Base-by-base conservation (phyloP, 2,888 invertebrate species). In the Coleophora flavipennella region DNA sequence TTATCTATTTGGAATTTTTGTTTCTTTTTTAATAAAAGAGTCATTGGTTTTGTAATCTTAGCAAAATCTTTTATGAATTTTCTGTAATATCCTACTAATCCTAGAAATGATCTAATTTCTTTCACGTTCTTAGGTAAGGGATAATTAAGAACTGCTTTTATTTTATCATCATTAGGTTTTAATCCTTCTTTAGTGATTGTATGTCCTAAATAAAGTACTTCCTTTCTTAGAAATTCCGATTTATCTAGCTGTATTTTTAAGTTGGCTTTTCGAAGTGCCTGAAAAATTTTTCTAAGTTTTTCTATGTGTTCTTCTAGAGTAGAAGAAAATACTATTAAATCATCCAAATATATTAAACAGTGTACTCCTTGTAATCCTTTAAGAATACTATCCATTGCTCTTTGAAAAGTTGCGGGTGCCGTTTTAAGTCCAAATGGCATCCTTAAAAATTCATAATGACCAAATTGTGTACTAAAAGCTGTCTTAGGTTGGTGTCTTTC, bases 211-310 rank as follows among this genome's bases (percentile, higher is more conserved):
- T 46, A 52, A 10, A 38, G 41, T 0, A 49, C 52, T 45, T 59
- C 53, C 8, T 43, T 26, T 14, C 48, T 48, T 3, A 53, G 25
- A 38, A 57, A 55, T 37, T 57, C 53, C 0, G 50, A 57, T 13
- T 58, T 58, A 25, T 57, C 50, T 43, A 52, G 44, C 14, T 52
- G 53, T 4, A 55, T 49, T 39, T 57, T 55, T 13, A 57, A 53
- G 28, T 55, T 55, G 0, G 47, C 44, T 7, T 53, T 46, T 1
- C 48, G 14, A 0, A 53, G 35, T 44, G 47, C 39, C 8, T 48
- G 7, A 25, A 59, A 56, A 0, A 58, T 52, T 27, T 46, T 48
- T 31, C 44, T 38, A 1, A 57, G 14, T 29, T 55, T 52, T 3
- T 38, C 14, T 6, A 53, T 45, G 26, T 55, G 54, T 42, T 56